A percentile compares a stretch with the other conserved stretches of the same genome.
Evolutionary conservation across 2,113 vertebrate species (phyloP).

Genomic region (Burhinus bistriatus): DNA sequence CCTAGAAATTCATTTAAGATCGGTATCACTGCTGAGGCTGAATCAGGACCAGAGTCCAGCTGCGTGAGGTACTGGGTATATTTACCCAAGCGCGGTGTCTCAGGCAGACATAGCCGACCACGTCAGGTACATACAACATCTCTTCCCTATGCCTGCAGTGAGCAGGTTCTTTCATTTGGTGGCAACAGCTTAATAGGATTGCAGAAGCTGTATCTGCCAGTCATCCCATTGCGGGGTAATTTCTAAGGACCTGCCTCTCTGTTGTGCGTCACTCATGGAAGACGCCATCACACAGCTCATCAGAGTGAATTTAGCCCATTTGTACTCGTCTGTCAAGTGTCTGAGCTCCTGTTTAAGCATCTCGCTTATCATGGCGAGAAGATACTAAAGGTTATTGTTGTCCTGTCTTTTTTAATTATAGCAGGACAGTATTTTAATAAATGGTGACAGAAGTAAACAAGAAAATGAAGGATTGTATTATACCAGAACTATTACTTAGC

Average conservation of each 20-base stretch:
- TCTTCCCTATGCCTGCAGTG: neutral
- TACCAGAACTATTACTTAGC: neutral
- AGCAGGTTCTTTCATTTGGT: neutral
- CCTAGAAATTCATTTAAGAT: neutral
- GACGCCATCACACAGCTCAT: neutral
- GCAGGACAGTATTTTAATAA: slow-evolving; percentile 21
- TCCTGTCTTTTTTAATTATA: slow-evolving; percentile 39
- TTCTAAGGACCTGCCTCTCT: slow-evolving; percentile 23
- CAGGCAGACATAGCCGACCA: neutral
- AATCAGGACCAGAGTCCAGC: neutral
- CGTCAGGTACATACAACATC: neutral
- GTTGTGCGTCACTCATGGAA: neutral
- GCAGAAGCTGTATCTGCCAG: neutral
- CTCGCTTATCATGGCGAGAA: neutral
- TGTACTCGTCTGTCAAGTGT: slow-evolving; percentile 13
- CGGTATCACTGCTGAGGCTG: fast-evolving
- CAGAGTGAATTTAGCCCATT: slow-evolving; percentile 32
- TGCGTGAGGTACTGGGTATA: neutral
- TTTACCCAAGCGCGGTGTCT: neutral
- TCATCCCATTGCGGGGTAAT: neutral
- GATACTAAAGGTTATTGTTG: slow-evolving; percentile 30
- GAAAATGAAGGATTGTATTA: slow-evolving; percentile 9
- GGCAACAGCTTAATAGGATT: neutral
- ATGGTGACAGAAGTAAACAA: slow-evolving; percentile 19
- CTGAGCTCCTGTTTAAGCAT: slow-evolving; percentile 6